phyloP scores from a whole-genome alignment of 2,113 vertebrate genomes.

The Percopsis transmontana region DNA sequence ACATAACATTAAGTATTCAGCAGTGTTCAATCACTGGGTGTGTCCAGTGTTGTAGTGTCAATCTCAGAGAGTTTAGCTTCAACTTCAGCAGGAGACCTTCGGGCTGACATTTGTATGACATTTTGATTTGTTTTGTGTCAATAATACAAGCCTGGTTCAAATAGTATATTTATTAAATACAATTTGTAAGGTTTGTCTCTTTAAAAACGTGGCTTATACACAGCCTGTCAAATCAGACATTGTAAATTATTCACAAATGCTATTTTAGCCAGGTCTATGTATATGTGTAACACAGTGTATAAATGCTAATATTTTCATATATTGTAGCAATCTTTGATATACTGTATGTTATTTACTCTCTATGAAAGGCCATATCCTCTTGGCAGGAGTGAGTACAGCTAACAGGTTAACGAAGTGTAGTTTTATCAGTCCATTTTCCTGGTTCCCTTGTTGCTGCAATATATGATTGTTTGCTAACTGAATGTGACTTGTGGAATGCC shows the following conservation, averaged over 20 bases:
- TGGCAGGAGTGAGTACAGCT: neutral
- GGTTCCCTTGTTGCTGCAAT: conserved; percentile 48
- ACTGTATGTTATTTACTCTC: neutral
- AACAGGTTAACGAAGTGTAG: neutral
- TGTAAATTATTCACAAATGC: conserved; percentile 27
- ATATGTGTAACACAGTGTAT: conserved; percentile 1
- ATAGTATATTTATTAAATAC: conserved; percentile 12
- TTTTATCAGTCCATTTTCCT: neutral
- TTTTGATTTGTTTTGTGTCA: conserved; percentile 13
- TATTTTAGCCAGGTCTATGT: conserved; percentile 3
- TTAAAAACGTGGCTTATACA: neutral
- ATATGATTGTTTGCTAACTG: conserved; percentile 46
- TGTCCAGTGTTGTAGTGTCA: neutral
- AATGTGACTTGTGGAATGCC: conserved; percentile 37
- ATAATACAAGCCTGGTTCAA: neutral
- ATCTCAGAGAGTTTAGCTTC: neutral
- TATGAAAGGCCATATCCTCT: neutral
- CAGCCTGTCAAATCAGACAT: neutral
- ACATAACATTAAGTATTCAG: neutral
- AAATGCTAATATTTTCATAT: conserved; percentile 39
- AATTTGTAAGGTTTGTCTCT: neutral
- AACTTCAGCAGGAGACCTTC: neutral
- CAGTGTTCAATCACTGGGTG: neutral
- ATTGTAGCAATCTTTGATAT: conserved; percentile 51
- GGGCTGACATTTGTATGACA: conserved; percentile 7